phyloP scores from a whole-genome alignment of 2,888 invertebrate species.

The Orthosia cruda region DNA sequence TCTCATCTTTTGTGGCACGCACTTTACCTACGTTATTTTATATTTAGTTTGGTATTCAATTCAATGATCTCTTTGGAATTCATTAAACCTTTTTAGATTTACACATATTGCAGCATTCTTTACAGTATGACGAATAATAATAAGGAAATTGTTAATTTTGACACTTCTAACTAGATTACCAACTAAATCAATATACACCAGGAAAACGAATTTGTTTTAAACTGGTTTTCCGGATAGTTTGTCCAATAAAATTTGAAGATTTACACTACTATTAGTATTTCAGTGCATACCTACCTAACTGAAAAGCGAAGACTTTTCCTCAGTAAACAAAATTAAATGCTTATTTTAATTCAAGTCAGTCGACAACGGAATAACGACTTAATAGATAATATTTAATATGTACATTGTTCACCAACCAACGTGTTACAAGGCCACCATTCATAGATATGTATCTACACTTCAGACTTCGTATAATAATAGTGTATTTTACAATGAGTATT shows the following conservation, averaged over 20 bases:
- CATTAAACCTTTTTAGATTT: too few species aligned
- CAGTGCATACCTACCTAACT: background rate
- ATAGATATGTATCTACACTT: constrained; percentile 73
- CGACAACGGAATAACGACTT: constrained; percentile 54
- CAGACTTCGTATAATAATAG: constrained; percentile 64
- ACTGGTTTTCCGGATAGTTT: background rate
- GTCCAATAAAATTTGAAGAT: background rate
- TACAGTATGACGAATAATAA: too few species aligned
- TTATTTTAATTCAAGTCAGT: constrained; percentile 52
- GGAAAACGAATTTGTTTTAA: background rate
- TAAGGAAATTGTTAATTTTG: too few species aligned
- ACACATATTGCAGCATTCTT: too few species aligned
- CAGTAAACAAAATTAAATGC: constrained; percentile 19
- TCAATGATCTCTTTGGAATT: too few species aligned
- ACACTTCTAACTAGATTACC: too few species aligned
- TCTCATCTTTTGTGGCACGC: too few species aligned
- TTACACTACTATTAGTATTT: background rate
- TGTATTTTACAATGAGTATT: constrained; percentile 66
- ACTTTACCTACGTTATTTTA: too few species aligned
- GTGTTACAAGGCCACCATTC: constrained; percentile 69
- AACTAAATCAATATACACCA: too few species aligned
- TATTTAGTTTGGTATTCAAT: too few species aligned
- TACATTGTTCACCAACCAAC: constrained; percentile 67
- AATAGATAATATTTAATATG: constrained; percentile 69
- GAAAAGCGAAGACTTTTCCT: background rate